Base-by-base conservation (phyloP, 2,888 invertebrate genomes). In the Caenorhabditis wallacei region DNA sequence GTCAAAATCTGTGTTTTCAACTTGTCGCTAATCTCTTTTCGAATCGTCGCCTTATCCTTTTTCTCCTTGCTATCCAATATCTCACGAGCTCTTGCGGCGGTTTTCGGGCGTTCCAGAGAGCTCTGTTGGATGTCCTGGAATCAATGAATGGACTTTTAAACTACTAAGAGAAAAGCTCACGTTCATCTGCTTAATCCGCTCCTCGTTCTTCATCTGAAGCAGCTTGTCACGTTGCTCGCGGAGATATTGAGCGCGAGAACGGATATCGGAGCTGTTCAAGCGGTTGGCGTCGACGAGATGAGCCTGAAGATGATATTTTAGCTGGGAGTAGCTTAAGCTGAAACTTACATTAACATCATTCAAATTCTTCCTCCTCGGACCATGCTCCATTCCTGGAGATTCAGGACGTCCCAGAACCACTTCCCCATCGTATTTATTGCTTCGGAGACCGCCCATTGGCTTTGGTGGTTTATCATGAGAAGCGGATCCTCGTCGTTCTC, bases 151-250 rank as follows among this genome's bases (percentile, higher is more conserved):
- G 8, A 13, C n/a, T 57, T 35, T 16, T 1, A 20, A n/a, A n/a
- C n/a, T n/a, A n/a, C n/a, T n/a, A n/a, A n/a, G n/a, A n/a, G n/a
- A 40, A 4, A 40, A 40, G n/a, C 72, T 46, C 35, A 86, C 86
- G 37, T 82, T 78, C 70, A 86, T 75, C 26, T 90, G 90, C 93
- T 92, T 95, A 95, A 95, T 95, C 22, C 97, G 94, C 24, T 95
- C 96, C 92, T 95, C 95, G 91, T 95, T 96, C 93, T 97, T 98
- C 91, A 97, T 93, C 22, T 95, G 95, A 54, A 97, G 94, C 69
- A 98, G 94, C 92, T 97, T 96, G 92, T 97, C 97, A 26, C 97
- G 94, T 92, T 97, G 97, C 81, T 95, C 95, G 70, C 95, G 95
- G 75, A 98, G 93, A 92, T 97, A 97, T 86, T 95, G 95, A 90